Evolutionary conservation across 2,888 invertebrate species (phyloP), one percentile per base, ranked within the genome.

Genomic region (Watsonalla binaria): DNA sequence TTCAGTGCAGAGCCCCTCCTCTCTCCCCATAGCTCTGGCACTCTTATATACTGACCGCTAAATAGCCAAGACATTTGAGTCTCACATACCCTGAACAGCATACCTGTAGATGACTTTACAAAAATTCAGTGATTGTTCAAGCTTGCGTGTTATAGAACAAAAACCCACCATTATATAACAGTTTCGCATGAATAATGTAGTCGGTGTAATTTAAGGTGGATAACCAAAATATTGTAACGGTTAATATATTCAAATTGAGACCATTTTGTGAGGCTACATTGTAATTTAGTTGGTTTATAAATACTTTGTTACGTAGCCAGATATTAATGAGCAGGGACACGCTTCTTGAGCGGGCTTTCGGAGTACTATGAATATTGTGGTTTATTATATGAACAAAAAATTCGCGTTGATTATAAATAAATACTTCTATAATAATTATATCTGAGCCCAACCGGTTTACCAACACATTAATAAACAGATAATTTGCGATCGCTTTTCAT

Each of bases 171-270:
- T 62, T 67, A 66, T 55, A 37, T 37, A 37, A 62, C 60, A 56
- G 59, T 61, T 63, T 64, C 57, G 60, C 59, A 59, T 58, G 62
- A 62, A 63, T 66, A 60, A 64, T 63, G 54, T 52, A 54, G 34
- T 53, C 46, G 53, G 55, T 64, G 59, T 71, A 68, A 69, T 70
- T 68, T 67, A 59, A 60, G 63, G 55, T 61, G 66, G 61, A 66
- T 59, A 64, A 61, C 68, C 63, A 53, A 68, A 74, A 65, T 55
- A 61, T 53, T 60, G 52, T 14, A 14, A 48, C 49, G 47, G 60
- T 58, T 71, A 72, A 74, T 72, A 65, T 71, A 74, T 74, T 74
- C 74, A 74, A 74, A 74, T 71, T 69, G 70, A 58, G 55, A 61
- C 63, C 63, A 66, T 73, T 72, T 68, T 62, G 65, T 67, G 61